These are phyloP conservation scores for Drosophila funebris DNA, from an alignment of 1,140 invertebrate genomes.

Conservation along the genomic window DNA sequence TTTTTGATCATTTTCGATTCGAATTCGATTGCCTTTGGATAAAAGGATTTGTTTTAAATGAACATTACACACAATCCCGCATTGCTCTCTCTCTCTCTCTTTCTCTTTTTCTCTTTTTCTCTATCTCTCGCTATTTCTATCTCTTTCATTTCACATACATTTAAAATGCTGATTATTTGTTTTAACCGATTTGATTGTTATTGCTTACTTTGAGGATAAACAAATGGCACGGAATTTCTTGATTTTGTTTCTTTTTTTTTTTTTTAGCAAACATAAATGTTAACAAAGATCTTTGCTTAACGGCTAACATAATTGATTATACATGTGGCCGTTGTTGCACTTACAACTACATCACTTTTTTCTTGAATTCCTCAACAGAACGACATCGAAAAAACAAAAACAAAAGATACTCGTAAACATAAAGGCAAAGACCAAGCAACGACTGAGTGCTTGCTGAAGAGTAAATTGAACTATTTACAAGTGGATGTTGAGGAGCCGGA, in stretches of 20 bases:
- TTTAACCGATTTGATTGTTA: conserved; percentile 77
- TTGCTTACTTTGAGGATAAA: conserved; percentile 73
- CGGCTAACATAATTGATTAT: conserved; percentile 24
- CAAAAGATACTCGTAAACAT: conserved; percentile 25
- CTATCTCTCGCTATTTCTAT: conserved; percentile 5
- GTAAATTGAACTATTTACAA: conserved; percentile 59
- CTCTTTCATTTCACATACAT: conserved; percentile 46
- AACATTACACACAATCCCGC: conserved; percentile 71
- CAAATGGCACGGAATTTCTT: conserved; percentile 81
- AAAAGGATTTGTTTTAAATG: conserved; percentile 63
- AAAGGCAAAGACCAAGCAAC: conserved; percentile 50
- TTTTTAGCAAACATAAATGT: conserved; percentile 66
- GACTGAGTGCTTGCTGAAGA: conserved; percentile 40
- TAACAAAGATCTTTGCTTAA: conserved; percentile 60
- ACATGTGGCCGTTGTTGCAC: conserved; percentile 55
- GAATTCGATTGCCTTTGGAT: conserved; percentile 78
- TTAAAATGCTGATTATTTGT: conserved; percentile 67
- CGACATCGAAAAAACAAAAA: conserved; percentile 24
- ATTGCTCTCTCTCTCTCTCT: conserved; percentile 21
- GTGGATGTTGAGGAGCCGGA: conserved; percentile 35
- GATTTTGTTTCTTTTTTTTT: conserved; percentile 31
- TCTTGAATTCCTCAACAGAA: conserved; percentile 61
- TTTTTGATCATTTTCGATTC: conserved; percentile 81
- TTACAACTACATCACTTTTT: conserved; percentile 83
- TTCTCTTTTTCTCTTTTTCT: conserved; percentile 16